Percentiles rank a stretch among this genome's conserved stretches.
phyloP scores from a whole-genome alignment of 2,113 vertebrate species.

The Elgaria multicarinata region DNA sequence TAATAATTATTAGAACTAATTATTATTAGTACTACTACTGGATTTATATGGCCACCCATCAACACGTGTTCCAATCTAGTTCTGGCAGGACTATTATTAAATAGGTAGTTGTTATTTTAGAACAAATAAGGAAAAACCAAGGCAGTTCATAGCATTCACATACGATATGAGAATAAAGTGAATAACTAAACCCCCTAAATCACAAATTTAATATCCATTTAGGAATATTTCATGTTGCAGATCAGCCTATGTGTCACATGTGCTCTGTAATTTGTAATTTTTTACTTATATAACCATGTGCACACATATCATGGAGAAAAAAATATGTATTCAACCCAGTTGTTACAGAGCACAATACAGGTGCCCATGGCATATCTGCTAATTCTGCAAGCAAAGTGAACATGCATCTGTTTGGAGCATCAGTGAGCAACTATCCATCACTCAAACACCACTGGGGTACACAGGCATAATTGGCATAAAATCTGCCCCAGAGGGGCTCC shows the following conservation, averaged over 20 bases:
- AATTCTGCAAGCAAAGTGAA: neutral
- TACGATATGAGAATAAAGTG: neutral
- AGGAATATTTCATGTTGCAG: neutral
- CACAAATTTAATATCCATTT: neutral
- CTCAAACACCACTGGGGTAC: neutral
- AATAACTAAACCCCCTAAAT: neutral
- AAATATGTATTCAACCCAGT: neutral
- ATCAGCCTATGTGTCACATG: neutral
- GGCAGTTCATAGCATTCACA: too few relatives aligned
- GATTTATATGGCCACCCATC: too few relatives aligned
- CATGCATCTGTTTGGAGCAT: neutral
- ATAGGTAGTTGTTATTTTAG: neutral
- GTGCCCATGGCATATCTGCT: neutral
- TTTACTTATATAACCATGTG: neutral
- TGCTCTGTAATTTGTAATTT: neutral
- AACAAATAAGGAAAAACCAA: too few relatives aligned
- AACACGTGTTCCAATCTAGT: neutral
- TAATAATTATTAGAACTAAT: neutral
- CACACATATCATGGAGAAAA: neutral
- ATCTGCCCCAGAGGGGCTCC: neutral
- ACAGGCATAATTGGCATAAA: neutral
- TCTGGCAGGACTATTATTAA: neutral
- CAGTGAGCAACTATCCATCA: neutral
- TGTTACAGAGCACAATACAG: neutral
- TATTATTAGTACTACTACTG: neutral